Conservation (phyloP, 2,797 vertebrate species). For the Lates japonicus region DNA sequence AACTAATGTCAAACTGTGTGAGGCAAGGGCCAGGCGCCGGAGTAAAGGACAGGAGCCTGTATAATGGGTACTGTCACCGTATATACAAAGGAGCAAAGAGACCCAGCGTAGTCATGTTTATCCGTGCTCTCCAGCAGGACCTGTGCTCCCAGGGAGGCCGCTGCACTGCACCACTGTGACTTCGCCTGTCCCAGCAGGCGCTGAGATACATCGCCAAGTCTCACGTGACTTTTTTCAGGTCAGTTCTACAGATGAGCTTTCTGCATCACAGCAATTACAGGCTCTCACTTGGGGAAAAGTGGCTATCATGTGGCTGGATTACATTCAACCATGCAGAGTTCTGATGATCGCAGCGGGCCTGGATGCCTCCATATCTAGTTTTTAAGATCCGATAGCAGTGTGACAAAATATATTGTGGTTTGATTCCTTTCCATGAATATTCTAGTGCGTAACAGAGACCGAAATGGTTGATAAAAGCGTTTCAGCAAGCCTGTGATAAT, state of each 20-base stretch:
- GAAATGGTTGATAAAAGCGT: background rate
- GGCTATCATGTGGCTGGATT: slow-evolving; percentile 24
- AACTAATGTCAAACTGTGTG: slow-evolving; percentile 42
- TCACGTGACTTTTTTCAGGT: slow-evolving; percentile 23
- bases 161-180: slow-evolving; percentile 5
- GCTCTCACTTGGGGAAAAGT: slow-evolving; percentile 7
- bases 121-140: background rate
- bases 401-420: slow-evolving; percentile 44
- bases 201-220: slow-evolving; percentile 20
- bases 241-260: slow-evolving; percentile 33
- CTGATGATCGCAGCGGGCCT: slow-evolving; percentile 35
- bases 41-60: slow-evolving; percentile 45
- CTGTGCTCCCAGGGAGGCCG: background rate
- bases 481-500: background rate
- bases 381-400: slow-evolving; percentile 42
- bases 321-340: slow-evolving; percentile 32
- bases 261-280: background rate
- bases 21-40: slow-evolving; percentile 2
- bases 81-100: slow-evolving; percentile 8
- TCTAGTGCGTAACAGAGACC: slow-evolving; percentile 12
- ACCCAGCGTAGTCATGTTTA: background rate
- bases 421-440: slow-evolving; percentile 25
- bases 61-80: slow-evolving; percentile 18
- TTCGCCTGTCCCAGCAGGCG: background rate
- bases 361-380: slow-evolving; percentile 32